Percentiles rank a stretch among this genome's conserved stretches.
Conservation (phyloP, 2,113 vertebrate genomes). For the Spea multiplicata region DNA sequence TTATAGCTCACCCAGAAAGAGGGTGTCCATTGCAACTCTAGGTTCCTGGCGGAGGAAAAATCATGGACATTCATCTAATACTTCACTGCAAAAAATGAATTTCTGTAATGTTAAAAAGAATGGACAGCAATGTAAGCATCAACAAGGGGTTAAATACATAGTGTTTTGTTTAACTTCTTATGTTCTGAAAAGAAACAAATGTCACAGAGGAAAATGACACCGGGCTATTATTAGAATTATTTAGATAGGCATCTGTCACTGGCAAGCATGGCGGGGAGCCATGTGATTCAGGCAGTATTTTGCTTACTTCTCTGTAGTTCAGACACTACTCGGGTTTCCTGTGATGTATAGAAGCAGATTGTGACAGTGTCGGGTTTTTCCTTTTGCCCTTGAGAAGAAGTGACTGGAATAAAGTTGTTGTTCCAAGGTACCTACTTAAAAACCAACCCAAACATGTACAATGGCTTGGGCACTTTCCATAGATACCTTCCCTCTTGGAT, state of each 20-base stretch:
- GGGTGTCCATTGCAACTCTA: not conserved
- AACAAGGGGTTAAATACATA: too few species aligned
- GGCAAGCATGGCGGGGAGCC: slow-evolving; percentile 7
- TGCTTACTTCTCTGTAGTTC: slow-evolving; percentile 10
- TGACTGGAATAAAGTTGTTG: too few species aligned
- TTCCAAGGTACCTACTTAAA: too few species aligned
- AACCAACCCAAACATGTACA: too few species aligned
- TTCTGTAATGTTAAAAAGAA: too few species aligned
- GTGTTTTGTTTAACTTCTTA: not conserved
- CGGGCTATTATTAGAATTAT: slow-evolving; percentile 9
- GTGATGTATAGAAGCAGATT: slow-evolving; percentile 1
- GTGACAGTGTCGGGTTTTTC: not conserved
- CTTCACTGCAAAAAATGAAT: too few species aligned
- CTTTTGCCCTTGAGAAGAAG: not conserved
- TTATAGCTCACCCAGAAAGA: not conserved
- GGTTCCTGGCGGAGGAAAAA: not conserved
- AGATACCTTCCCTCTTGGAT: too few species aligned
- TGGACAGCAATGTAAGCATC: too few species aligned
- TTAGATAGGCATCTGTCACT: slow-evolving; percentile 24
- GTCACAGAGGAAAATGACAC: not conserved
- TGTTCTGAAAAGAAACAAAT: not conserved
- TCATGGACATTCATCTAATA: too few species aligned
- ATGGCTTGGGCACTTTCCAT: too few species aligned
- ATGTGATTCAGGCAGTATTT: slow-evolving; percentile 24
- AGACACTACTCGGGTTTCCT: slow-evolving; percentile 22